Evolutionary conservation across 1,140 invertebrate genomes (phyloP), one percentile per base, ranked within the genome.

Genomic region (Trachymyrmex septentrionalis): DNA sequence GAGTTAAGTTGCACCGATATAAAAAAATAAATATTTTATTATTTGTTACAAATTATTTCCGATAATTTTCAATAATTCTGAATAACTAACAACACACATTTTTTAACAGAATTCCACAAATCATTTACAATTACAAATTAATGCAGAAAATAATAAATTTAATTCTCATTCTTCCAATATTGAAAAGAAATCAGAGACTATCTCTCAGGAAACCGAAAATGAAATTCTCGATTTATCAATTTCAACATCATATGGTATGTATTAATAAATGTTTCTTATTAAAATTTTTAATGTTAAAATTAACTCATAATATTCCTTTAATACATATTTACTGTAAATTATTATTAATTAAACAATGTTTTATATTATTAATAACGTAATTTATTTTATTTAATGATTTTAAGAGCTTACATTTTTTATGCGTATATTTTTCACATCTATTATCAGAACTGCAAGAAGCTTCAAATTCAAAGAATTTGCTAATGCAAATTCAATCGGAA

Each of bases 241-340:
- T 73, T 73, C 53, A 38, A 48, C 44, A 3, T 80, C 3, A 19
- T n/a, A 55, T 16, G n/a, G 77, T 80, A 69, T 30, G 38, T n/a
- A 48, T 71, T 50, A 48, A 27, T 30, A 44, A 48, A 57, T 77
- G 9, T 30, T 48, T 12, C 19, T 38, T 44, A 57, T 61, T 76
- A 57, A 76, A 14, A 4, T 12, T 48, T 63, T 63, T 48, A 63
- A 48, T 63, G 48, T 63, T 27, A 30, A 24, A 21, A 38, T 34
- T 59, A 59, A 76, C 44, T 44, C 21, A 61, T 7, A 44, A 24
- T 10, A 27, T 61, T 44, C 34, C 38, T 44, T 48, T 27, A 71
- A 27, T 48, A 50, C 19, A 71, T 19, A 14, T 16, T 50, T 48
- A 71, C 27, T 19, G 16, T 7, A 69, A 38, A 69, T 48, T 69